phyloP scores from a whole-genome alignment of 2,797 vertebrate genomes.

The Erethizon dorsatum region DNA sequence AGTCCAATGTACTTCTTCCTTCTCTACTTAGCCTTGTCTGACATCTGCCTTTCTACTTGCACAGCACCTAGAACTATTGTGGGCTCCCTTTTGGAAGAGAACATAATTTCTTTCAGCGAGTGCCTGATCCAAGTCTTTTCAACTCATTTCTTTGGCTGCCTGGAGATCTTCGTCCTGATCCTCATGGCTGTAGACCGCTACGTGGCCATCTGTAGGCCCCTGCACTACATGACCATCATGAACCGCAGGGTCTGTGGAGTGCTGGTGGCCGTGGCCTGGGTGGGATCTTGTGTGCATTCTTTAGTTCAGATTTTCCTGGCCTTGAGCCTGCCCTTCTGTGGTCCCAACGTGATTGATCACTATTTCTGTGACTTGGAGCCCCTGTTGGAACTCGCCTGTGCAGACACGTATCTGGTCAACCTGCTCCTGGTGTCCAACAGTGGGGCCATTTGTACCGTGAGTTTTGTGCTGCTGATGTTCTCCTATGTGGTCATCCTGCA shows the following conservation, averaged over 20 bases:
- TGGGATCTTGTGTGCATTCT: no score
- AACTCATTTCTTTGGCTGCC: slow-evolving; percentile 56
- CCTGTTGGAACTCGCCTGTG: no score
- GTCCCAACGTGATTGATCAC: slow-evolving; percentile 64
- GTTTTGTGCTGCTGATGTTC: slow-evolving; percentile 54
- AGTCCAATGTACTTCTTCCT: no score
- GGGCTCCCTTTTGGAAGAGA: background rate
- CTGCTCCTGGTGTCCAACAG: slow-evolving; percentile 30
- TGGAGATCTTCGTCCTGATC: background rate
- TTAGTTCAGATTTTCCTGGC: background rate
- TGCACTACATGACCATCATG: no score
- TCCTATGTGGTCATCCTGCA: background rate
- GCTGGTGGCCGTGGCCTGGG: no score
- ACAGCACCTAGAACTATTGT: background rate
- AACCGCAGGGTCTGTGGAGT: no score
- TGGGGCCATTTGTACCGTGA: slow-evolving; percentile 21
- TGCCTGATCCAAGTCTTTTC: slow-evolving; percentile 2
- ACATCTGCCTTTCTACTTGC: background rate
- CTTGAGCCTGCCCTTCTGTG: slow-evolving; percentile 68
- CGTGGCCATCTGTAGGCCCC: no score
- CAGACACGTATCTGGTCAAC: background rate
- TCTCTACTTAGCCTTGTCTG: background rate
- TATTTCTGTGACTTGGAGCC: no score
- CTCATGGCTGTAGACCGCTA: no score
- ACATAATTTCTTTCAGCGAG: background rate